A percentile compares a stretch with the other conserved stretches of the same genome.
These are phyloP conservation scores for Anthonomus grandis DNA, from an alignment of 1,140 invertebrate genomes.

Conservation along the genomic window DNA sequence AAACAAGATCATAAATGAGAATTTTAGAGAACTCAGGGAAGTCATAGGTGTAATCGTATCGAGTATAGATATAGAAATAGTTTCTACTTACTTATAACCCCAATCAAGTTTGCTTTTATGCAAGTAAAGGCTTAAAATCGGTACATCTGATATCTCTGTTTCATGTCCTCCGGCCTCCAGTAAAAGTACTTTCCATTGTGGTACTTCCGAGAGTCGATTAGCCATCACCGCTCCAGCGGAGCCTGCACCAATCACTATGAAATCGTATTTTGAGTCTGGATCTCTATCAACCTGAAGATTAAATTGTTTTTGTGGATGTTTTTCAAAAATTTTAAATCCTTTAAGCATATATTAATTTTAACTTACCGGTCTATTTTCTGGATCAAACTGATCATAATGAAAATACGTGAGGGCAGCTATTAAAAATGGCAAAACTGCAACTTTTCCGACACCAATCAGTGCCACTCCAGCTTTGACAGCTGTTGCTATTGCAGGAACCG, in stretches of 20 bases:
- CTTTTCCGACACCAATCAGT: slow-evolving; percentile 65
- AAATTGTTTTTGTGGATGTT: background rate
- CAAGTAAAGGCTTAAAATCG: slow-evolving; percentile 77
- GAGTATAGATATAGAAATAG: background rate
- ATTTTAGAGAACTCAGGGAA: no score
- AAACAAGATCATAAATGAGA: no score
- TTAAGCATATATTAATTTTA: slow-evolving; percentile 47
- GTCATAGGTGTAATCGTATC: no score
- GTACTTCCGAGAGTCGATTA: slow-evolving; percentile 76
- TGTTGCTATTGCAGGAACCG: slow-evolving; percentile 34
- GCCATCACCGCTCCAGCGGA: slow-evolving; percentile 85
- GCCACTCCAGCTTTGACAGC: slow-evolving; percentile 67
- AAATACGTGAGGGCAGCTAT: slow-evolving; percentile 77
- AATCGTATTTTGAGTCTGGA: slow-evolving; percentile 70
- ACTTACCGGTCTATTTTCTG: slow-evolving; percentile 71
- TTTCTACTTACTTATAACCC: slow-evolving; percentile 71
- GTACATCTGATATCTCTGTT: slow-evolving; percentile 77
- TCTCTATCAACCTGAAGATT: slow-evolving; percentile 39
- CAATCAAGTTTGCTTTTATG: slow-evolving; percentile 91
- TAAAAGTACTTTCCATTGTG: slow-evolving; percentile 74
- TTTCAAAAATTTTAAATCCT: slow-evolving; percentile 24
- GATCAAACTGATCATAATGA: slow-evolving; percentile 82
- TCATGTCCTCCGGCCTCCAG: slow-evolving; percentile 87
- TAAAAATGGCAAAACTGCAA: slow-evolving; percentile 73
- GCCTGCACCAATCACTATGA: slow-evolving; percentile 76